Percentiles rank a stretch among this genome's conserved stretches.
phyloP scores from a whole-genome alignment of 2,888 invertebrate species.

The Gnatocerus cornutus region DNA sequence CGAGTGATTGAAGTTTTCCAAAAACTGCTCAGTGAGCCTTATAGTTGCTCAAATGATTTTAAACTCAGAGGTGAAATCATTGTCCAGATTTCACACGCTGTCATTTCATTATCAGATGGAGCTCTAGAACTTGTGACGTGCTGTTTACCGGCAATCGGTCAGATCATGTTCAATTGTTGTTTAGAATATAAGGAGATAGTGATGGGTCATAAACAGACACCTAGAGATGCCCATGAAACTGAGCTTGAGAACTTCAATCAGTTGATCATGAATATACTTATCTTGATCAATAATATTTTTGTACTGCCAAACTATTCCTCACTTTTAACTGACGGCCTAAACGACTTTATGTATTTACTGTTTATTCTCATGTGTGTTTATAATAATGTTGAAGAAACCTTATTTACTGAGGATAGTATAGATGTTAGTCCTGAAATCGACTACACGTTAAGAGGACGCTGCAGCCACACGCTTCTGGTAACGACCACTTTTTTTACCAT shows the following conservation, averaged over 20 bases:
- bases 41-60: slow-evolving; percentile 54
- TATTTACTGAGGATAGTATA: slow-evolving; percentile 52
- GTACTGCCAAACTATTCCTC: slow-evolving; percentile 52
- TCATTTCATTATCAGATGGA: slow-evolving; percentile 37
- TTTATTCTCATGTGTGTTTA: slow-evolving; percentile 56
- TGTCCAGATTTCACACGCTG: slow-evolving; percentile 46
- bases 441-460: slow-evolving; percentile 48
- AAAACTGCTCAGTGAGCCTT: slow-evolving; percentile 53
- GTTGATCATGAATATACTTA: slow-evolving; percentile 51
- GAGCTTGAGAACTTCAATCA: slow-evolving; percentile 55
- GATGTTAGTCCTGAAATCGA: slow-evolving; percentile 39
- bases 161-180: slow-evolving; percentile 56
- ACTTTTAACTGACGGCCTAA: slow-evolving; percentile 54
- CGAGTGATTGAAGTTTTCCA: slow-evolving; percentile 45
- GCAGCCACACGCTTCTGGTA: slow-evolving; percentile 53
- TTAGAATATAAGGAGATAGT: slow-evolving; percentile 55
- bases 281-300: slow-evolving; percentile 54
- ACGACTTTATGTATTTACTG: slow-evolving; percentile 56
- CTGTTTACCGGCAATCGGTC: slow-evolving; percentile 56
- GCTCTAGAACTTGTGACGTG: slow-evolving; percentile 47
- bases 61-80: slow-evolving; percentile 57
- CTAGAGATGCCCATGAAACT: slow-evolving; percentile 52
- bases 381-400: slow-evolving; percentile 50
- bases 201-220: slow-evolving; percentile 47
- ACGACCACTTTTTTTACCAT: slow-evolving; percentile 3